phyloP scores from a whole-genome alignment of 2,888 invertebrate species.

The Lasioglossum leucozonium region DNA sequence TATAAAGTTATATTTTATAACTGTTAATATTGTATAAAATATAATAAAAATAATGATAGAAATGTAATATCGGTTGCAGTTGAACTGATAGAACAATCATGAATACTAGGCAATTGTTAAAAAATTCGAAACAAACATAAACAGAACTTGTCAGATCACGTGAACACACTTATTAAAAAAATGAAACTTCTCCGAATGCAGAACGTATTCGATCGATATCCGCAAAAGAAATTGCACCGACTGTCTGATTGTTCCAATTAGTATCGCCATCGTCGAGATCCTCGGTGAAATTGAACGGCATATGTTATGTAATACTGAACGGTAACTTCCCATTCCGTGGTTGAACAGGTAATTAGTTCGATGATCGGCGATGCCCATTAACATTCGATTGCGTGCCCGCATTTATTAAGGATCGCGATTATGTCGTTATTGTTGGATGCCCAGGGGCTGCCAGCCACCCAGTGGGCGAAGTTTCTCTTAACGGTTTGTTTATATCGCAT shows the following conservation, averaged over 20 bases:
- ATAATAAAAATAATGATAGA: too few species aligned
- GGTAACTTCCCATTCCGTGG: background rate
- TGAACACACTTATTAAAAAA: too few species aligned
- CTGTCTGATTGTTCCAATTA: too few species aligned
- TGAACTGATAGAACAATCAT: too few species aligned
- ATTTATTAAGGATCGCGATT: conserved; percentile 31
- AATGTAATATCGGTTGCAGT: background rate
- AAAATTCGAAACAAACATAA: too few species aligned
- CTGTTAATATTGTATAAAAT: too few species aligned
- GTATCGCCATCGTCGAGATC: background rate
- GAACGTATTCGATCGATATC: background rate
- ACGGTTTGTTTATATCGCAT: conserved; percentile 81
- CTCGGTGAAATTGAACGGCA: background rate
- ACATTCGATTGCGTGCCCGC: background rate
- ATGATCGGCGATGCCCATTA: background rate
- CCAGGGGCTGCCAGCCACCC: conserved; percentile 54
- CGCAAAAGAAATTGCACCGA: background rate
- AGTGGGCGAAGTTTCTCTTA: conserved; percentile 65
- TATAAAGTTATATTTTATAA: too few species aligned
- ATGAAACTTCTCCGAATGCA: too few species aligned
- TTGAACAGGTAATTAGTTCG: background rate
- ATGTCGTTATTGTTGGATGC: conserved; percentile 38
- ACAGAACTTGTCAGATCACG: too few species aligned
- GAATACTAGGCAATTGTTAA: too few species aligned
- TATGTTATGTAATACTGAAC: background rate